Conservation (phyloP, 1,140 invertebrate genomes). For the Oscheius sp. region DNA sequence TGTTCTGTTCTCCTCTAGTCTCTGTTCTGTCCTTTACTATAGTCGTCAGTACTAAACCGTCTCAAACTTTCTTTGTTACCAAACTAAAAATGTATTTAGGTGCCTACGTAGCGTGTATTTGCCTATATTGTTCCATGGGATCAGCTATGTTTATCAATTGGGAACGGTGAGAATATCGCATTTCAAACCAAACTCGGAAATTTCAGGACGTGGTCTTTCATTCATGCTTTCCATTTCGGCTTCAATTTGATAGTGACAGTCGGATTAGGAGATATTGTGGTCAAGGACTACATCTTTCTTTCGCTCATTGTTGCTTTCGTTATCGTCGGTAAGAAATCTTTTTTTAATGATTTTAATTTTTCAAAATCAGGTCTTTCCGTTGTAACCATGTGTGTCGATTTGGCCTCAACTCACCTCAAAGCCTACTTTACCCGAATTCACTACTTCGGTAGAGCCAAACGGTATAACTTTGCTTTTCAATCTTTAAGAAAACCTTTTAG, state of each 20-base stretch:
- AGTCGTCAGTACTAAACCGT: not conserved
- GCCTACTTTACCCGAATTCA: slow-evolving; percentile 60
- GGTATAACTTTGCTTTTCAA: slow-evolving; percentile 17
- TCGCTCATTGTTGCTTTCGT: slow-evolving; percentile 61
- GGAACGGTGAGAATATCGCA: slow-evolving; percentile 38
- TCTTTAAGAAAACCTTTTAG: slow-evolving; percentile 1
- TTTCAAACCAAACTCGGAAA: not conserved
- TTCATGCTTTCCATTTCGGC: slow-evolving; percentile 61
- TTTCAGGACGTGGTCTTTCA: slow-evolving; percentile 55
- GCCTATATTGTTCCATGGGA: slow-evolving; percentile 60
- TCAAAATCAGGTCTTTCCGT: slow-evolving; percentile 53
- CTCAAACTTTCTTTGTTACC: not conserved
- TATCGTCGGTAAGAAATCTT: slow-evolving; percentile 52
- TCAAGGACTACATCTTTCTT: slow-evolving; percentile 58
- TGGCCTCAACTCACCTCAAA: slow-evolving; percentile 60
- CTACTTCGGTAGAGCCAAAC: slow-evolving; percentile 59
- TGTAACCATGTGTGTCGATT: slow-evolving; percentile 60
- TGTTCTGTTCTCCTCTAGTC: slow-evolving; percentile 1
- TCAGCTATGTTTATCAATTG: slow-evolving; percentile 59
- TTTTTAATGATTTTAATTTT: not conserved
- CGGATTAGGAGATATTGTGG: slow-evolving; percentile 57
- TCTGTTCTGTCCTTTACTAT: not conserved
- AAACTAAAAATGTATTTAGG: slow-evolving; percentile 39
- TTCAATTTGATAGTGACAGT: slow-evolving; percentile 61
- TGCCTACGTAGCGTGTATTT: slow-evolving; percentile 59